Evolutionary conservation across 2,797 vertebrate species (phyloP).

Genomic region (Myotis pilosus): DNA sequence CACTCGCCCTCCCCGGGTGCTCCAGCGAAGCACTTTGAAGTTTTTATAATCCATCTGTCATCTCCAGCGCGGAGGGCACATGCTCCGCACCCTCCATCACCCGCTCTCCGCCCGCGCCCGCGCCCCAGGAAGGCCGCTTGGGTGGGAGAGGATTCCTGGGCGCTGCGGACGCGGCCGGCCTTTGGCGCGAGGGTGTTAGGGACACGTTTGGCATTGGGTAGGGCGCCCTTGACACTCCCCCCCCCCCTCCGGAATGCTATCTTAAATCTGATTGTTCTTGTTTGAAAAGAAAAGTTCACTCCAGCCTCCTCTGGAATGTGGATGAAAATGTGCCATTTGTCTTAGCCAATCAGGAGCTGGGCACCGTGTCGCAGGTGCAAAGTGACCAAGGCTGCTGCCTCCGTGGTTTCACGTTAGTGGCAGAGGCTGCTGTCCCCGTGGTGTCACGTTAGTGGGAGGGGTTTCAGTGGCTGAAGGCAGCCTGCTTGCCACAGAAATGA

Average conservation of each 20-base stretch:
- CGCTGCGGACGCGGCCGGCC: conserved; percentile 90
- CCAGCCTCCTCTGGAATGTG: conserved; percentile 67
- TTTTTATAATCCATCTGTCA: conserved; percentile 99
- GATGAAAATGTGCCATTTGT: conserved; percentile 65
- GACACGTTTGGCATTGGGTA: conserved; percentile 77
- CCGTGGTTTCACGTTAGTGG: conserved; percentile 47
- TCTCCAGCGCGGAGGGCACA: conserved; percentile 98
- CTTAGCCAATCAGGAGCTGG: conserved; percentile 55
- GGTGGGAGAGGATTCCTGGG: conserved; percentile 94
- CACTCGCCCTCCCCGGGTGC: conserved; percentile 98
- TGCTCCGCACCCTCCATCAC: conserved; percentile 99
- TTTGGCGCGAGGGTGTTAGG: conserved; percentile 82
- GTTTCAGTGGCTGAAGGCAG: conserved; percentile 58
- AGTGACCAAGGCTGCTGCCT: conserved; percentile 68
- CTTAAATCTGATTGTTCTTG: conserved; percentile 78
- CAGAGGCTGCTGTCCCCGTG: not conserved
- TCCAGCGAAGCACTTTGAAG: conserved; percentile 98
- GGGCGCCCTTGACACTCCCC: conserved; percentile 66
- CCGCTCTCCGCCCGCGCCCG: conserved; percentile 94
- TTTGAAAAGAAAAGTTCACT: conserved; percentile 61
- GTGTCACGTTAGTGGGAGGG: conserved; percentile 41
- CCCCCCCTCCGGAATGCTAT: conserved; percentile 49
- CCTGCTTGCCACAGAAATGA: conserved; percentile 79
- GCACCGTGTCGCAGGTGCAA: conserved; percentile 62
- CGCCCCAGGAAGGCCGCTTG: conserved; percentile 90